Percentiles rank a stretch among this genome's conserved stretches.
These are phyloP conservation scores for Melanocharis versteri DNA, from an alignment of 2,113 vertebrate species.

Conservation along the genomic window DNA sequence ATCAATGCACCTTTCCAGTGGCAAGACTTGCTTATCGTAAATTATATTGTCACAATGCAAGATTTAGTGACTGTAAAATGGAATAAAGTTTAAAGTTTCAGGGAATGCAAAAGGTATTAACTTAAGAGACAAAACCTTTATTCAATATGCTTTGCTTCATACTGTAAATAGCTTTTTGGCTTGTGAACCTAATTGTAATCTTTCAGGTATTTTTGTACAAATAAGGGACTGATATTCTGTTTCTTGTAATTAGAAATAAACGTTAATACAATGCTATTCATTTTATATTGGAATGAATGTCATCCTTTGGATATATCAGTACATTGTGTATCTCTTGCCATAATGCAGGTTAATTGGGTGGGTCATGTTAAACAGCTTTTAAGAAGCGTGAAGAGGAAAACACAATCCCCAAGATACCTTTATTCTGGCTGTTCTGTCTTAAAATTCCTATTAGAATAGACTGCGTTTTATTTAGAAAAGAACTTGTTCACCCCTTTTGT, in stretches of 20 bases:
- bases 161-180: constrained; percentile 91
- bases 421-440: neutral
- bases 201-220: constrained; percentile 99
- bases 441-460: neutral
- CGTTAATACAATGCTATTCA: constrained; percentile 90
- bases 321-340: neutral
- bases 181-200: constrained; percentile 93
- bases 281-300: constrained; percentile 58
- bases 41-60: constrained; percentile 77
- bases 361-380: neutral
- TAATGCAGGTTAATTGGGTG: neutral
- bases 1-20: constrained; percentile 65
- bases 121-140: constrained; percentile 82
- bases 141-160: constrained; percentile 87
- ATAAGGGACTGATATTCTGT: constrained; percentile 97
- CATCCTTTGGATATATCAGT: neutral
- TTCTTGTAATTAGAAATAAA: constrained; percentile 98
- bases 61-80: constrained; percentile 75
- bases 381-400: neutral
- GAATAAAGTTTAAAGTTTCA: constrained; percentile 77
- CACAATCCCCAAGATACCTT: neutral
- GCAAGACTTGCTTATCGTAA: constrained; percentile 71
- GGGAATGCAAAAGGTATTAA: constrained; percentile 85
- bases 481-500: neutral
- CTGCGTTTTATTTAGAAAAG: neutral